A percentile compares a stretch with the other conserved stretches of the same genome.
Evolutionary conservation across 2,888 invertebrate species (phyloP).

Genomic region (Tinea pellionella): DNA sequence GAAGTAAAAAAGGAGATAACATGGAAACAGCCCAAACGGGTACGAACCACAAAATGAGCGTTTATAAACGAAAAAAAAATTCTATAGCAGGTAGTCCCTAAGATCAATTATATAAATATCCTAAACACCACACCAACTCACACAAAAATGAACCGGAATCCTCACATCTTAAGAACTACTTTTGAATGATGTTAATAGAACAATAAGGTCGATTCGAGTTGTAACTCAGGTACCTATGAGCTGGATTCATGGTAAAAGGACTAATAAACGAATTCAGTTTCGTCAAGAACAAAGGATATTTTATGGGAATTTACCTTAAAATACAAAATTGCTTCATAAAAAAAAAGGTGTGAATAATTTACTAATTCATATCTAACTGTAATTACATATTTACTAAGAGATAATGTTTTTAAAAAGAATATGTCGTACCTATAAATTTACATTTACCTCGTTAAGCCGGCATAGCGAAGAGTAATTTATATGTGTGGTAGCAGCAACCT

Average conservation of each 20-base stretch:
- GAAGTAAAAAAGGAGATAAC: neutral
- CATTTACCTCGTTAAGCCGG: too few species aligned
- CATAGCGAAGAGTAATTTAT: too few species aligned
- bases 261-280: neutral
- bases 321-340: neutral
- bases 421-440: too few species aligned
- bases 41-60: neutral
- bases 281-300: neutral
- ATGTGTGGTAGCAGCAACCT: too few species aligned
- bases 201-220: neutral
- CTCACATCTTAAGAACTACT: neutral
- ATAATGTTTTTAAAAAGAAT: too few species aligned
- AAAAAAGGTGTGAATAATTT: neutral
- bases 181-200: neutral
- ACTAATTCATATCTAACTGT: neutral
- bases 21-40: neutral
- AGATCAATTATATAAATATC: neutral
- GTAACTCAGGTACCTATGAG: neutral
- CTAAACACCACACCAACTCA: neutral
- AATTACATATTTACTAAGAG: neutral
- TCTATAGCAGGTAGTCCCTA: constrained; percentile 3
- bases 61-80: neutral
- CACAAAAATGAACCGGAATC: neutral
- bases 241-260: neutral
- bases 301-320: neutral